phyloP scores from a whole-genome alignment of 1,140 invertebrate species.

The Harpegnathos saltator region DNA sequence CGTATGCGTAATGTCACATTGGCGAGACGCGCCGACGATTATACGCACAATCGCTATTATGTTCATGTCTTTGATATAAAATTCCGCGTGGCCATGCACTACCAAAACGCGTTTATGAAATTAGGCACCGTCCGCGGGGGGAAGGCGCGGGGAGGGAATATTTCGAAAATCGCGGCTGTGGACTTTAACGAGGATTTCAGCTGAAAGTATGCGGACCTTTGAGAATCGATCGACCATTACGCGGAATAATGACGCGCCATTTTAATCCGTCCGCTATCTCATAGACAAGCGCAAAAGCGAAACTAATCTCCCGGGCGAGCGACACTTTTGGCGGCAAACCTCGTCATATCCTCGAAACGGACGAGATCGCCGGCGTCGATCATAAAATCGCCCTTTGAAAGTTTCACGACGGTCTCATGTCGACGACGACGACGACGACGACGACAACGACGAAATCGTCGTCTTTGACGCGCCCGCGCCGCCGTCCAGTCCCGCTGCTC shows the following conservation, averaged over 20 bases:
- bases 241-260: conserved; percentile 26
- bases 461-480: no score
- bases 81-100: conserved; percentile 44
- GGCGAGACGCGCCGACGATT: conserved; percentile 46
- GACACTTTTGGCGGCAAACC: no score
- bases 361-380: no score
- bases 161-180: conserved; percentile 45
- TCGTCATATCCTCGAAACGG: no score
- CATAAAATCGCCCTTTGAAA: not conserved
- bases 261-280: conserved; percentile 14
- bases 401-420: not conserved
- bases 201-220: conserved; percentile 22
- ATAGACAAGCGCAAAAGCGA: not conserved
- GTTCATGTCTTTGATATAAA: conserved; percentile 56
- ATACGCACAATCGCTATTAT: conserved; percentile 59
- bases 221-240: conserved; percentile 38
- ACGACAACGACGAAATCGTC: not conserved
- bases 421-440: no score
- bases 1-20: conserved; percentile 1
- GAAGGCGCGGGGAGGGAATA: conserved; percentile 35
- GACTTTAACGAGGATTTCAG: conserved; percentile 51
- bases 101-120: conserved; percentile 52
- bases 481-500: not conserved
- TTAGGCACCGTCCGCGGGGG: conserved; percentile 20
- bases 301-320: not conserved